Conservation (phyloP, 1,140 invertebrate species). For the Bradynema listronoti region DNA sequence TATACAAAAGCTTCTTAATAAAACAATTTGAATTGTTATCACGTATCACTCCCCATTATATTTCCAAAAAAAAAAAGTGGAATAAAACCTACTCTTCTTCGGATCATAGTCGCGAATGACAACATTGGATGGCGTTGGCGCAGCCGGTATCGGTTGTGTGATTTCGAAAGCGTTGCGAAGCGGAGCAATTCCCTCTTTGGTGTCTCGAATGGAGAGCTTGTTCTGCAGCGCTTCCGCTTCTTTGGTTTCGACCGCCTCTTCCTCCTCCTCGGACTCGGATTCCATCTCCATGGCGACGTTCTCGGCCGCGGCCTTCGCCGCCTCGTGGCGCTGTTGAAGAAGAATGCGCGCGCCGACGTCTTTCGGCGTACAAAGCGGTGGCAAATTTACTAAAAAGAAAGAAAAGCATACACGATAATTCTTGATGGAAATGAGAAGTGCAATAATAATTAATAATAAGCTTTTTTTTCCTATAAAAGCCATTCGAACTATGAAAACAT, state of each 20-base stretch:
- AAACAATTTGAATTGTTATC: too few relatives aligned
- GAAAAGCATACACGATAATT: conserved; percentile 16
- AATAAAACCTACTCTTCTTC: conserved; percentile 55
- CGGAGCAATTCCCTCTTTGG: neutral
- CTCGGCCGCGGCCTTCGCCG: conserved; percentile 49
- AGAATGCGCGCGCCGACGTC: conserved; percentile 53
- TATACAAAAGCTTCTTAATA: too few relatives aligned
- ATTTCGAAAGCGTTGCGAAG: conserved; percentile 59
- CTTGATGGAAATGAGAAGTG: conserved; percentile 1
- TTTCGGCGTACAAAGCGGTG: conserved; percentile 50
- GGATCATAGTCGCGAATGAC: conserved; percentile 93
- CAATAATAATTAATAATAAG: neutral
- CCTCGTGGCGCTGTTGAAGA: conserved; percentile 47
- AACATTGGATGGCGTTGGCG: conserved; percentile 76
- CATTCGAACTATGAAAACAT: conserved; percentile 59
- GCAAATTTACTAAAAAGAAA: conserved; percentile 43
- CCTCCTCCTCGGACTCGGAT: conserved; percentile 51
- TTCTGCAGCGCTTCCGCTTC: neutral
- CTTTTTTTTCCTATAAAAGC: neutral
- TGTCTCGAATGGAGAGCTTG: neutral
- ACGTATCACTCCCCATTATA: too few relatives aligned
- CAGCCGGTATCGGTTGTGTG: conserved; percentile 68
- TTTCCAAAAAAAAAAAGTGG: neutral
- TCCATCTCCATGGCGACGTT: conserved; percentile 55
- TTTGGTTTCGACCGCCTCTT: conserved; percentile 18